These are phyloP conservation scores for Caligus rogercresseyi DNA, from an alignment of 1,140 invertebrate genomes.

Conservation along the genomic window DNA sequence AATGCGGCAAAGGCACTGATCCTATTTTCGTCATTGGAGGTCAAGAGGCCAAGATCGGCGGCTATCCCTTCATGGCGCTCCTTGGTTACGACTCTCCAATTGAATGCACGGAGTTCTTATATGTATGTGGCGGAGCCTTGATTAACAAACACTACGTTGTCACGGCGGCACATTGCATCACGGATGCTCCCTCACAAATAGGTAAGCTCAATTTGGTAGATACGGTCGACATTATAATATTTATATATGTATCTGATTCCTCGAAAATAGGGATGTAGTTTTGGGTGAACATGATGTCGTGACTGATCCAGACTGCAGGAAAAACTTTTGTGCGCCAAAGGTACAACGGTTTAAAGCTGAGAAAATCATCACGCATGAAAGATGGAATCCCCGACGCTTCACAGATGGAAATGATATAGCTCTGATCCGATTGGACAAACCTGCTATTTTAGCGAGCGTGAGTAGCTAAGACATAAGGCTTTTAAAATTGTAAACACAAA, in stretches of 20 bases:
- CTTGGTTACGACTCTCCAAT: not conserved
- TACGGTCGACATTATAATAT: not conserved
- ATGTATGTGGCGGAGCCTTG: not conserved
- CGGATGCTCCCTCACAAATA: not conserved
- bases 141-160: not conserved
- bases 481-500: too few species aligned
- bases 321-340: not conserved
- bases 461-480: not conserved
- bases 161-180: not conserved
- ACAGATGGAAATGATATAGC: not conserved
- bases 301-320: not conserved
- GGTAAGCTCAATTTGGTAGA: not conserved
- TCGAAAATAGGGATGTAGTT: not conserved
- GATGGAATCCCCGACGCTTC: not conserved
- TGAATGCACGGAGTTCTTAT: not conserved
- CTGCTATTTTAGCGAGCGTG: not conserved
- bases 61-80: not conserved
- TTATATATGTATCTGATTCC: too few species aligned
- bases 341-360: not conserved
- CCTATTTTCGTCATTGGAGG: not conserved
- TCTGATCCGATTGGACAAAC: not conserved
- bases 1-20: not conserved
- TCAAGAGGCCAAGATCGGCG: not conserved
- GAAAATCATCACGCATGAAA: not conserved
- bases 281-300: not conserved